Conservation (phyloP, 1,140 invertebrate species). For the Metopolophium dirhodum region DNA sequence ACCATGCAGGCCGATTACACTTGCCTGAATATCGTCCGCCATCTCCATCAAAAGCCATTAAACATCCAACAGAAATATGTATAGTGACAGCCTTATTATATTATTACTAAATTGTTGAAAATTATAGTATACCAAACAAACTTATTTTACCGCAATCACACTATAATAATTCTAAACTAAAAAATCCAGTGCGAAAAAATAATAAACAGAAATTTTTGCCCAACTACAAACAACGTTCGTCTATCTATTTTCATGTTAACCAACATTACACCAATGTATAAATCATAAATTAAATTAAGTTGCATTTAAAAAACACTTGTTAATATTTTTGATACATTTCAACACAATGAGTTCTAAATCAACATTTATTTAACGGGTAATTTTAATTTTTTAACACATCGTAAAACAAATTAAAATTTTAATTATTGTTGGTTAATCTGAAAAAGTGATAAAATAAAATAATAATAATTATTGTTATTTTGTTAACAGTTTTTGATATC, state of each 20-base stretch:
- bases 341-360: background rate
- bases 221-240: constrained; percentile 52
- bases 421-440: constrained; percentile 24
- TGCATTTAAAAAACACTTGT: background rate
- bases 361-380: background rate
- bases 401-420: background rate
- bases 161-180: background rate
- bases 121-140: background rate
- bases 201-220: constrained; percentile 49
- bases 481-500: constrained; percentile 31
- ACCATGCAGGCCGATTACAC: background rate
- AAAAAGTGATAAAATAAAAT: constrained; percentile 14
- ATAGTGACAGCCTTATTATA: background rate
- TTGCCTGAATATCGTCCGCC: constrained; percentile 52
- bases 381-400: background rate
- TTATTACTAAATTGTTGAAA: background rate
- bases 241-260: constrained; percentile 53
- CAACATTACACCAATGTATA: constrained; percentile 14
- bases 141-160: background rate
- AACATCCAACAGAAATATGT: constrained; percentile 31
- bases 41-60: constrained; percentile 57
- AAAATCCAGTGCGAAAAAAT: constrained; percentile 38
- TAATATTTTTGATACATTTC: background rate
- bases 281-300: background rate
- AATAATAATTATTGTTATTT: background rate